Conservation (phyloP, 2,797 vertebrate species). For the Pyrocephalus nanus region DNA sequence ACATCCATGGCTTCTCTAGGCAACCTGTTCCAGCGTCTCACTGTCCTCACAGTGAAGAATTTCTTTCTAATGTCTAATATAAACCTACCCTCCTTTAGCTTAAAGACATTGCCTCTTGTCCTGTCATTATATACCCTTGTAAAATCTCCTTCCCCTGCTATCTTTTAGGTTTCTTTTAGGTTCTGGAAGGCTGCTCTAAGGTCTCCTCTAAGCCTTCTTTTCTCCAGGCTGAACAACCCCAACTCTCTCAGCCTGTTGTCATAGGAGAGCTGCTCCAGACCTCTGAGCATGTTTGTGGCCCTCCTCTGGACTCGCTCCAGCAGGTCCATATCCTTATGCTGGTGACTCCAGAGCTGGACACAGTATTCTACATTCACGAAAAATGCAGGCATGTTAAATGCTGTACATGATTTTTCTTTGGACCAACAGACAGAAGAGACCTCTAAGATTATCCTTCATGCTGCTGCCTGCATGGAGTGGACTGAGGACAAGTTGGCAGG, state of each 20-base stretch:
- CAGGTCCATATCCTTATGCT: neutral
- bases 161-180: neutral
- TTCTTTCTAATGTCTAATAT: neutral
- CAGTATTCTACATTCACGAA: neutral
- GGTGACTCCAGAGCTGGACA: rapidly evolving
- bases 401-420: neutral
- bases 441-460: neutral
- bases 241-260: neutral
- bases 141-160: neutral
- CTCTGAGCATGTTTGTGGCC: neutral
- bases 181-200: neutral
- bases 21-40: neutral
- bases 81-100: neutral
- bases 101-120: neutral
- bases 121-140: neutral
- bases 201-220: neutral
- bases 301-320: neutral
- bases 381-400: neutral
- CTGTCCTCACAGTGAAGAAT: neutral
- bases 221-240: neutral
- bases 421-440: neutral
- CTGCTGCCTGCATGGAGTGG: neutral
- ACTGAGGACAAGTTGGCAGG: neutral
- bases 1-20: neutral
- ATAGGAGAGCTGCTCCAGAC: neutral